phyloP scores from a whole-genome alignment of 2,113 vertebrate genomes.

The Syngnathoides biaculeatus region DNA sequence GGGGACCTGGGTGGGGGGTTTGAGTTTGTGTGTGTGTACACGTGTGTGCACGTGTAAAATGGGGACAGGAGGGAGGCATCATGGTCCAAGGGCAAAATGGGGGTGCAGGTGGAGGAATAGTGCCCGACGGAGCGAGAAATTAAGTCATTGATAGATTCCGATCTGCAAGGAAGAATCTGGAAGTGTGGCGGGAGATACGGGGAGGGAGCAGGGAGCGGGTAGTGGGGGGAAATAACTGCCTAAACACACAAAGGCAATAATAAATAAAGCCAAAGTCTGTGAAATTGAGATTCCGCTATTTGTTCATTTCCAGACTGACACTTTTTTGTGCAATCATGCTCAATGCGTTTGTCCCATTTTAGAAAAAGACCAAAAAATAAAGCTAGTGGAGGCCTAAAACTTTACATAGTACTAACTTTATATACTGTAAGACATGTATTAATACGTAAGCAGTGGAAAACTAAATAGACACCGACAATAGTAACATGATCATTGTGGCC shows the following conservation, averaged over 20 bases:
- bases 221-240: no score
- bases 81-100: background rate
- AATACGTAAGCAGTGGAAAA: background rate
- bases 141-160: constrained; percentile 65
- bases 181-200: constrained; percentile 55
- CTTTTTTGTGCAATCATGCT: no score
- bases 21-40: background rate
- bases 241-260: constrained; percentile 3
- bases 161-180: constrained; percentile 42
- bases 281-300: no score
- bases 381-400: no score
- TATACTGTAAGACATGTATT: no score
- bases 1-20: constrained; percentile 10
- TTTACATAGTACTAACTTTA: no score
- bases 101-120: constrained; percentile 31
- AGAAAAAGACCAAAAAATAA: no score
- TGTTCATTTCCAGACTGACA: no score
- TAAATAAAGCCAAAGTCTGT: no score
- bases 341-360: no score
- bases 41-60: background rate
- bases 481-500: background rate
- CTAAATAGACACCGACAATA: constrained; percentile 11
- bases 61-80: background rate
- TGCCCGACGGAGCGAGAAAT: constrained; percentile 52
- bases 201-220: background rate